Conservation (phyloP, 2,113 vertebrate species). For the Myanophis thanlyinensis region DNA sequence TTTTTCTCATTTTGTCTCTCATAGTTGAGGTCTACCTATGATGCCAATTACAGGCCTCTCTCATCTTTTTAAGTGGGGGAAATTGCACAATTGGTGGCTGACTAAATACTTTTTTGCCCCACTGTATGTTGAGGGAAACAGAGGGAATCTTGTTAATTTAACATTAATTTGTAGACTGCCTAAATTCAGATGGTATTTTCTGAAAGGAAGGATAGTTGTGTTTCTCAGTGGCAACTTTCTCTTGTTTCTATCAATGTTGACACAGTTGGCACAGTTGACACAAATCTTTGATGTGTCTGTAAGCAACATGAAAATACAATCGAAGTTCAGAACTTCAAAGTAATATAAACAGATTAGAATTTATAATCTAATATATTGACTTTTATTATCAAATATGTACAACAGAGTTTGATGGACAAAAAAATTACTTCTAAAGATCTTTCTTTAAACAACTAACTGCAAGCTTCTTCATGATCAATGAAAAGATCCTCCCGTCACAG, state of each 20-base stretch:
- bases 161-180: neutral
- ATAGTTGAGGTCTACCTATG: no score
- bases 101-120: no score
- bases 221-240: neutral
- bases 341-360: neutral
- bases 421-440: neutral
- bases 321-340: neutral
- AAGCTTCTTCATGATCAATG: neutral
- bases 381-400: neutral
- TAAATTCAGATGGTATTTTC: constrained; percentile 3
- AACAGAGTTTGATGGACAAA: neutral
- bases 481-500: neutral
- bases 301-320: neutral
- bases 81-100: no score
- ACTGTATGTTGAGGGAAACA: neutral
- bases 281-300: neutral
- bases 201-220: neutral
- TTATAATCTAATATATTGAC: fast-evolving
- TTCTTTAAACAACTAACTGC: neutral
- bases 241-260: neutral
- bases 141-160: neutral
- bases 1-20: no score
- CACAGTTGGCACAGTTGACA: neutral
- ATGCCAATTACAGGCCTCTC: no score
- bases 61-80: no score